Evolutionary conservation across 2,888 invertebrate genomes (phyloP).

Genomic region (Stenchaetothrips biformis): DNA sequence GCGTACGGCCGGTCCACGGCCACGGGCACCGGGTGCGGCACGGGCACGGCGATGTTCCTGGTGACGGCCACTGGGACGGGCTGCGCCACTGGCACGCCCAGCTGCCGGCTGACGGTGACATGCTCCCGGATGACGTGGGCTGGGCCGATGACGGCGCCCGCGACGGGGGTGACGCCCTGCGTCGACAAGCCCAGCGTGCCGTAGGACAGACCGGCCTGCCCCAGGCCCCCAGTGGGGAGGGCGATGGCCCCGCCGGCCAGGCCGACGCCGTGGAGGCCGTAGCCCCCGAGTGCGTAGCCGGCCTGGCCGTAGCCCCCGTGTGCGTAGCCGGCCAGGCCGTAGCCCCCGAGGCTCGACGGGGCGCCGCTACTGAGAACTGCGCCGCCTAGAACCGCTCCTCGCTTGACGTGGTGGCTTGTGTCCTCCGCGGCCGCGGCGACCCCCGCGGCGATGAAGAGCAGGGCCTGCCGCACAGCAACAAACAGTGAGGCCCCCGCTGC

Average conservation of each 20-base stretch:
- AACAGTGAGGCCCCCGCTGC: background rate
- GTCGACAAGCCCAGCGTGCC: background rate
- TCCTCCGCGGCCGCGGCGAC: background rate
- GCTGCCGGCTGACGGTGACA: slow-evolving; percentile 32
- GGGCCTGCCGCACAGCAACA: background rate
- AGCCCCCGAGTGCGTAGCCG: background rate
- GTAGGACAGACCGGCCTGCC: background rate
- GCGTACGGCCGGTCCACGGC: slow-evolving; percentile 31
- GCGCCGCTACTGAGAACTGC: background rate
- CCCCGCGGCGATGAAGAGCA: background rate
- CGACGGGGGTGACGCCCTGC: background rate
- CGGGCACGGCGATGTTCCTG: slow-evolving; percentile 33
- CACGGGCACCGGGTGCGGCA: slow-evolving; percentile 32
- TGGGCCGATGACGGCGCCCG: background rate
- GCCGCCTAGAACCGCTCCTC: background rate
- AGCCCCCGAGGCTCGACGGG: background rate
- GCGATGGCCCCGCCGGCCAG: background rate
- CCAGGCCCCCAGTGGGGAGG: background rate
- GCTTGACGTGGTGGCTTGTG: background rate
- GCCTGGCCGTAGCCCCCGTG: background rate
- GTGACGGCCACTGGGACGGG: slow-evolving; percentile 33
- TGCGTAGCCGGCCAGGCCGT: background rate
- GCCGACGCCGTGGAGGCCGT: background rate
- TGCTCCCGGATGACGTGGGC: slow-evolving; percentile 15
- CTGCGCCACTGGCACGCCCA: slow-evolving; percentile 33